These are phyloP conservation scores for Rhinella marina DNA, from an alignment of 2,797 vertebrate species.

Conservation along the genomic window DNA sequence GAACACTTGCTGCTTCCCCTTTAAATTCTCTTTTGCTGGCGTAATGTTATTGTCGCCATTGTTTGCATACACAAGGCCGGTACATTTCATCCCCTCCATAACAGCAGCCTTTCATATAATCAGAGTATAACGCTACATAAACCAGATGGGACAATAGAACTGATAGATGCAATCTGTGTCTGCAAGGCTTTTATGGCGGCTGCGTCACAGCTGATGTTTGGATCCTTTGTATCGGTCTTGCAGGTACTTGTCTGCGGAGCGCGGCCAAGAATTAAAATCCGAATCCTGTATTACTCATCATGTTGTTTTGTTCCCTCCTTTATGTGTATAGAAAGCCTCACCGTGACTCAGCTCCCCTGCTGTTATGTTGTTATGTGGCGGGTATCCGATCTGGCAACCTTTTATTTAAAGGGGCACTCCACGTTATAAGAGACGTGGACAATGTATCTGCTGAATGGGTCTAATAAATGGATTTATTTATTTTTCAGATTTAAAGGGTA, in stretches of 20 bases:
- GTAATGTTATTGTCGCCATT: no score
- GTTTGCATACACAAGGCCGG: neutral
- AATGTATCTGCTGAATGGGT: neutral
- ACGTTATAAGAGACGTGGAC: neutral
- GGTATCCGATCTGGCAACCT: neutral
- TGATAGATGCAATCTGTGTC: conserved; percentile 29
- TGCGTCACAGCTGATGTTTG: conserved; percentile 25
- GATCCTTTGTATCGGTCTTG: conserved; percentile 14
- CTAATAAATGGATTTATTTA: neutral
- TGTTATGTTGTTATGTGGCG: neutral
- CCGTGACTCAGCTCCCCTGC: neutral
- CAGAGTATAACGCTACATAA: neutral
- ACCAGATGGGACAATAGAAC: neutral
- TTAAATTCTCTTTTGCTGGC: neutral
- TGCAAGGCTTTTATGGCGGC: conserved; percentile 9
- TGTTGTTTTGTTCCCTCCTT: conserved; percentile 29
- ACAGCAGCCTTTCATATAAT: no score
- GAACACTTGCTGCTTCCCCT: neutral
- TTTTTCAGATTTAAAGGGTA: no score
- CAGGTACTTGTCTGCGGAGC: conserved; percentile 32
- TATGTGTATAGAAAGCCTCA: neutral
- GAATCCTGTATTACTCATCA: neutral
- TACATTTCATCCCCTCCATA: neutral
- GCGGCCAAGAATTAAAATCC: neutral
- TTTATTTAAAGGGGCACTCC: neutral